phyloP scores from a whole-genome alignment of 2,113 vertebrate genomes.

The Labeo rohita region DNA sequence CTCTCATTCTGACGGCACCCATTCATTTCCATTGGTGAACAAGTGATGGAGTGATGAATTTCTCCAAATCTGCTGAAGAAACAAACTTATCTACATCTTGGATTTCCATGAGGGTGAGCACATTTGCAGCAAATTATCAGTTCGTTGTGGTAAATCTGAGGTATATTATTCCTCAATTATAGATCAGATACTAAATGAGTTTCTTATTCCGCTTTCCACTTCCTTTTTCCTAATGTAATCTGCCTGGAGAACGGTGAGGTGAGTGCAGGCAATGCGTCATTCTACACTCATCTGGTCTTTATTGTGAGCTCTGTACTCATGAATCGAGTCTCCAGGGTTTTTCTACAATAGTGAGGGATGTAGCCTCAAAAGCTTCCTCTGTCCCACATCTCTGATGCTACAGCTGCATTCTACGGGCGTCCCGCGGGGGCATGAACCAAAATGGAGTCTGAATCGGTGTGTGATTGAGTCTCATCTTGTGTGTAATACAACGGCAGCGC shows the following conservation, averaged over 20 bases:
- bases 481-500: not conserved
- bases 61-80: no score
- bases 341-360: conserved; percentile 24
- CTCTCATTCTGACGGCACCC: no score
- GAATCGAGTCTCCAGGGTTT: not conserved
- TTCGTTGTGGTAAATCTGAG: not conserved
- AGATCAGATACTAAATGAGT: not conserved
- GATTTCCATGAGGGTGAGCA: no score
- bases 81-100: no score
- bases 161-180: not conserved
- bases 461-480: conserved; percentile 3
- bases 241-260: not conserved
- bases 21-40: no score
- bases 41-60: no score
- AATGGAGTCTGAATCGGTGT: conserved; percentile 29
- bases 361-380: conserved; percentile 5
- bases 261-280: conserved; percentile 4
- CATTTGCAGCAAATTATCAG: no score
- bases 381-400: conserved; percentile 54
- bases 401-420: conserved; percentile 56
- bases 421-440: conserved; percentile 42
- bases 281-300: not conserved
- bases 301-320: conserved; percentile 15
- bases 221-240: not conserved
- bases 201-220: not conserved